Percentiles rank a stretch among this genome's conserved stretches.
Evolutionary conservation across 1,140 invertebrate genomes (phyloP).

Genomic region (Mycetomoellerius zeteki): DNA sequence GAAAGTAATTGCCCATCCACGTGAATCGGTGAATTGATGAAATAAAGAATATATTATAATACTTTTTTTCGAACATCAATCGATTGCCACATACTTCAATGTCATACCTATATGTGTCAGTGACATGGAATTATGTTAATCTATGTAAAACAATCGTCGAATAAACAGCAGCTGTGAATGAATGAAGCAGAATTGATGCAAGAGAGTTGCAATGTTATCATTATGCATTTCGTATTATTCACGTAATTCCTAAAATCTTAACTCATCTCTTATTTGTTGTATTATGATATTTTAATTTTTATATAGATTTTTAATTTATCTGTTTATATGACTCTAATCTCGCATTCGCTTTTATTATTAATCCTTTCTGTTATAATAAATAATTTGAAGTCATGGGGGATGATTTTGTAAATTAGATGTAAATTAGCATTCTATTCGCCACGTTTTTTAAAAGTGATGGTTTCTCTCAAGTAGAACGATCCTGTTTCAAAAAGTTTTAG

Average conservation of each 20-base stretch:
- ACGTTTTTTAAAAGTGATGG: background rate
- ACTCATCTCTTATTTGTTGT: background rate
- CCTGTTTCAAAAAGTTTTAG: background rate
- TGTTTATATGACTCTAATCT: background rate
- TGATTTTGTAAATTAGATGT: background rate
- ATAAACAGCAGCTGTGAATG: background rate
- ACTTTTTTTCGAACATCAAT: background rate
- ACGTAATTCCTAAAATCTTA: background rate
- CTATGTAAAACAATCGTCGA: background rate
- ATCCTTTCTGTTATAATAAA: background rate
- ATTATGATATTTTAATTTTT: background rate
- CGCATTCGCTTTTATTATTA: background rate
- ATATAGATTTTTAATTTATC: background rate
- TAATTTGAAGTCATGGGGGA: background rate
- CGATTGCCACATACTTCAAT: background rate
- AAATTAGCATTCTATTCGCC: background rate
- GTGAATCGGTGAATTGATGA: background rate
- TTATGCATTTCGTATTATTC: background rate
- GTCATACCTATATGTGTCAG: background rate
- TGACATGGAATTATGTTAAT: background rate
- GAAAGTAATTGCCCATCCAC: background rate
- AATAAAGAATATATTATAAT: background rate
- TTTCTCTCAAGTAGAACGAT: background rate
- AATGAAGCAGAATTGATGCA: background rate
- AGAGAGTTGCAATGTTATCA: background rate